Percentiles rank a stretch among this genome's conserved stretches.
phyloP scores from a whole-genome alignment of 2,888 invertebrate species.

The Leucophenga montana region DNA sequence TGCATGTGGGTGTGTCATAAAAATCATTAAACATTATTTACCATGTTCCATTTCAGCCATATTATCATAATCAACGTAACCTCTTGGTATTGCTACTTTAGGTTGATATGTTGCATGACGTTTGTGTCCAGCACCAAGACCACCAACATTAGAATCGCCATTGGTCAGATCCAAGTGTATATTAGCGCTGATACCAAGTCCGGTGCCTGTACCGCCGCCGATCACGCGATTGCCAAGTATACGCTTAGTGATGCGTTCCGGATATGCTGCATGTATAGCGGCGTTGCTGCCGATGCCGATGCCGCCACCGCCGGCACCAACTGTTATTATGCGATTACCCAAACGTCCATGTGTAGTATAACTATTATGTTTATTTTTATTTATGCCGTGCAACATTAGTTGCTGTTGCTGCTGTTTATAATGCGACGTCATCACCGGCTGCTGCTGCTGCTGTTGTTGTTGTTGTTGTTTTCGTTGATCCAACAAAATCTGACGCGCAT shows the following conservation, averaged over 20 bases:
- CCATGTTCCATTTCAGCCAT: slow-evolving; percentile 71
- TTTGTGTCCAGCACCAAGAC: slow-evolving; percentile 20
- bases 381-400: not conserved
- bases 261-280: not conserved
- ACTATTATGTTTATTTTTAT: not conserved
- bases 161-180: too few species aligned
- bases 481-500: slow-evolving; percentile 82
- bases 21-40: slow-evolving; percentile 39
- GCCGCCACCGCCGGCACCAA: not conserved
- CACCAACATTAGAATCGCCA: slow-evolving; percentile 73
- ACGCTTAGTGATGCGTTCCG: too few species aligned
- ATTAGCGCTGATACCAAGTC: slow-evolving; percentile 31
- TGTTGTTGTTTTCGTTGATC: slow-evolving; percentile 73
- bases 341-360: slow-evolving; percentile 26
- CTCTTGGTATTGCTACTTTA: slow-evolving; percentile 63
- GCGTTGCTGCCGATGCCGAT: slow-evolving; percentile 33
- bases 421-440: slow-evolving; percentile 24
- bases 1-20: too few species aligned
- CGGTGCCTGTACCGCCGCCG: too few species aligned
- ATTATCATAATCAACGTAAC: slow-evolving; percentile 72
- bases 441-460: slow-evolving; percentile 11
- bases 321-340: slow-evolving; percentile 44
- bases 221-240: slow-evolving; percentile 41
- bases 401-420: not conserved
- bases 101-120: not conserved